Conservation (phyloP, 2,113 vertebrate species). For the Lamprologus callipterus region DNA sequence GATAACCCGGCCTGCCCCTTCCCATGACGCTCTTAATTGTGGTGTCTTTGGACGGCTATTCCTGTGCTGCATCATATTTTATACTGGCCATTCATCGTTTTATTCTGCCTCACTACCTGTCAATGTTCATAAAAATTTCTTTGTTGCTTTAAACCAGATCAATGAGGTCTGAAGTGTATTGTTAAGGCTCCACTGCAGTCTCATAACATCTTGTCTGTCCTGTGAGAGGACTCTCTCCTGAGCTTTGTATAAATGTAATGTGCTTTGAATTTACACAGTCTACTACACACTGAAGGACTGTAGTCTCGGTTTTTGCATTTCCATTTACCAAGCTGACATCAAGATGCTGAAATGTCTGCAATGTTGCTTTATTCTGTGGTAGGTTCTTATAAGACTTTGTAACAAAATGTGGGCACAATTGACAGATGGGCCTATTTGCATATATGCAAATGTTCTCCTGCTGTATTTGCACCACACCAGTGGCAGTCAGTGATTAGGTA, state of each 20-base stretch:
- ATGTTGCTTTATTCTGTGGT: neutral
- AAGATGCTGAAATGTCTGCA: neutral
- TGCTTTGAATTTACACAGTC: neutral
- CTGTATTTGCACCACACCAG: neutral
- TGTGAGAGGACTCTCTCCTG: neutral
- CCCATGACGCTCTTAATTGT: neutral
- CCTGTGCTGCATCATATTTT: neutral
- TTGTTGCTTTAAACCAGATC: neutral
- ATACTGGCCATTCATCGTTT: neutral
- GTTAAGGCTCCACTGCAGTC: neutral
- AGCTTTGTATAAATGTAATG: neutral
- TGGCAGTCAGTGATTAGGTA: neutral
- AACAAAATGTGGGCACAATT: neutral
- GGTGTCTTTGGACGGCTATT: neutral
- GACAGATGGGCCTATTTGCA: conserved; percentile 51
- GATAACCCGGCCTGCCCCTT: neutral
- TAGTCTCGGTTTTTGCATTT: neutral
- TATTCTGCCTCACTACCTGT: neutral
- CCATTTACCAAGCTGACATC: neutral
- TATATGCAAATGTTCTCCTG: conserved; percentile 31
- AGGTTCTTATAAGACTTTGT: neutral
- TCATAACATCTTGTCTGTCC: neutral
- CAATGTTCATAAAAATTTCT: neutral
- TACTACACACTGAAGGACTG: neutral
- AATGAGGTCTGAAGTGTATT: neutral